Conservation (phyloP, 2,113 vertebrate genomes). For the Tinamus guttatus region DNA sequence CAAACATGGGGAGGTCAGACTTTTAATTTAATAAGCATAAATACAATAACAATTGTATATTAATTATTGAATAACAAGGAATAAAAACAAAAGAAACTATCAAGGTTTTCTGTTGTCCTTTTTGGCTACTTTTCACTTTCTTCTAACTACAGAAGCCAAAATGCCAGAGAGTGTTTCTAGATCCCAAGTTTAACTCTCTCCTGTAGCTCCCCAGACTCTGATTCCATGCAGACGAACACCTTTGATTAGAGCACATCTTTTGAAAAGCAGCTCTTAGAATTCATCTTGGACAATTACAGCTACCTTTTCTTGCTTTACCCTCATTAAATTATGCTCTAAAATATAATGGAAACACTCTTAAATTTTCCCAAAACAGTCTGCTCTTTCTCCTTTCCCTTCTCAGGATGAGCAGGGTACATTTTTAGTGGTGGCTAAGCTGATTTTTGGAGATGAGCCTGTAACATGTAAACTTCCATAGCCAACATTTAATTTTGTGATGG, state of each 20-base stretch:
- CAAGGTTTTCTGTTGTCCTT: background rate
- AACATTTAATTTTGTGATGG: background rate
- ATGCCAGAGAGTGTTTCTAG: background rate
- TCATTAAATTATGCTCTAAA: background rate
- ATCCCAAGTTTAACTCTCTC: background rate
- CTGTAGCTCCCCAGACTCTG: background rate
- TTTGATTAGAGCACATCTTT: background rate
- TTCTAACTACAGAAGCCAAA: background rate
- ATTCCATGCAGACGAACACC: background rate
- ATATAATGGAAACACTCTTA: background rate
- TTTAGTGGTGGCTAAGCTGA: background rate
- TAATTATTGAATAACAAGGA: background rate
- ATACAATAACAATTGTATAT: too few species aligned
- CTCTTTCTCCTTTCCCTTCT: rapidly evolving
- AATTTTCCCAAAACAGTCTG: background rate
- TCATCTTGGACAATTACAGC: background rate
- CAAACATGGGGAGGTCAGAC: background rate
- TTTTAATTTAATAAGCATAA: background rate
- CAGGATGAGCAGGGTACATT: background rate
- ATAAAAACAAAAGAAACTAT: background rate
- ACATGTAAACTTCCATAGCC: background rate
- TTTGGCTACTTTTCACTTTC: background rate
- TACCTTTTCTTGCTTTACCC: background rate
- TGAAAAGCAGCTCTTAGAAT: background rate
- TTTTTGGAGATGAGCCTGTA: background rate